phyloP scores from a whole-genome alignment of 2,888 invertebrate species.

The Cremastinae sp. region DNA sequence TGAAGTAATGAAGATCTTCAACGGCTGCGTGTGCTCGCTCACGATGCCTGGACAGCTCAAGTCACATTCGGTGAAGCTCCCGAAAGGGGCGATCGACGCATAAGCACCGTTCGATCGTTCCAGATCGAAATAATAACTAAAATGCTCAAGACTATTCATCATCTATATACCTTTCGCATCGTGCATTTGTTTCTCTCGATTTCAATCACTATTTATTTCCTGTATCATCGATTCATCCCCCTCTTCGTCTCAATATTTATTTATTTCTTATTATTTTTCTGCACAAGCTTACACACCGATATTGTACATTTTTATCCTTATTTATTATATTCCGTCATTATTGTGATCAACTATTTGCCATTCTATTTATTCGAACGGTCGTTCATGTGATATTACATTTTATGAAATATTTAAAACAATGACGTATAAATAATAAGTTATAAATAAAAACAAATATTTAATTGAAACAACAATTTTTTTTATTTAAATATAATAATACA shows the following conservation, averaged over 20 bases:
- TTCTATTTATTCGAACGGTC: conserved; percentile 45
- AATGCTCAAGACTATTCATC: too few species aligned
- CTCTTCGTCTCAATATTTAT: too few species aligned
- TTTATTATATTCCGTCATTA: background rate
- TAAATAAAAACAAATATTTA: background rate
- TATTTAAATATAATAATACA: too few species aligned
- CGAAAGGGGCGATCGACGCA: too few species aligned
- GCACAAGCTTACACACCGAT: conserved; percentile 10
- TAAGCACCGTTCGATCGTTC: conserved; percentile 2
- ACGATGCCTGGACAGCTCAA: conserved; percentile 22
- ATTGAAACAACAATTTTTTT: too few species aligned
- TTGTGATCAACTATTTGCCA: conserved; percentile 1
- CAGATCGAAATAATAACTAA: too few species aligned
- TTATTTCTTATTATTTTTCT: too few species aligned
- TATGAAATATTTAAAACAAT: conserved; percentile 9
- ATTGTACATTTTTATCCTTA: background rate
- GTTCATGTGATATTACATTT: conserved; percentile 54
- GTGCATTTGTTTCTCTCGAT: too few species aligned
- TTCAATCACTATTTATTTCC: too few species aligned
- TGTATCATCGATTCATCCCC: too few species aligned
- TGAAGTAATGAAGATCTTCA: conserved; percentile 61
- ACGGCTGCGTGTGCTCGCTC: conserved; percentile 69
- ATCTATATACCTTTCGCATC: too few species aligned
- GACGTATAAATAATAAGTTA: background rate
- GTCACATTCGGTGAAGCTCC: too few species aligned